Percentiles rank a stretch among this genome's conserved stretches.
Evolutionary conservation across 2,888 invertebrate genomes (phyloP).

Genomic region (Mythimna ferrago): DNA sequence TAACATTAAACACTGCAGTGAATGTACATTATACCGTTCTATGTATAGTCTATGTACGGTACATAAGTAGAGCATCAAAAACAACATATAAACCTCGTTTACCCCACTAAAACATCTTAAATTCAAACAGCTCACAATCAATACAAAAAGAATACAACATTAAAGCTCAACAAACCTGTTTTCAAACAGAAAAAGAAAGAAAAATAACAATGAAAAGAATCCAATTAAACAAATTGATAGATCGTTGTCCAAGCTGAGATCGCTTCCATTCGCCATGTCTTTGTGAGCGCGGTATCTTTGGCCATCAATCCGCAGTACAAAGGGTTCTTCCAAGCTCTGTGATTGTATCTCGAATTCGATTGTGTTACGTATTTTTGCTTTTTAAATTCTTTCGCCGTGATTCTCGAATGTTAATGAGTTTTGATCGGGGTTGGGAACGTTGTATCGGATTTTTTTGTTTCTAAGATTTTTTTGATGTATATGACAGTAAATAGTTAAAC

Average conservation of each 20-base stretch:
- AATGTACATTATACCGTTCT: too few relatives aligned
- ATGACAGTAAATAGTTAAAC: neutral
- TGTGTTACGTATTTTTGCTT: constrained; percentile 56
- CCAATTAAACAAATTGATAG: constrained; percentile 89
- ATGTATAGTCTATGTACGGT: too few relatives aligned
- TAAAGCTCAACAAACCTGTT: constrained; percentile 82
- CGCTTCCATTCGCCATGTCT: constrained; percentile 70
- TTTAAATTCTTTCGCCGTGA: constrained; percentile 43
- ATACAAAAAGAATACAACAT: constrained; percentile 77
- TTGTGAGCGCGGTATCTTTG: constrained; percentile 84
- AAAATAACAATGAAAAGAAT: constrained; percentile 85
- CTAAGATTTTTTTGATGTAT: neutral
- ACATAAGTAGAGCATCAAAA: too few relatives aligned
- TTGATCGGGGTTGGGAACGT: constrained; percentile 29
- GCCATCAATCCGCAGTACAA: constrained; percentile 79
- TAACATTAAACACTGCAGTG: too few relatives aligned
- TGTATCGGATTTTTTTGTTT: neutral
- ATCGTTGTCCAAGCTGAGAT: constrained; percentile 75
- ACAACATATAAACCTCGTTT: neutral
- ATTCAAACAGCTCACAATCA: constrained; percentile 26
- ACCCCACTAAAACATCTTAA: neutral
- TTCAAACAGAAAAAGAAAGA: constrained; percentile 76
- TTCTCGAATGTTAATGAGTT: constrained; percentile 58
- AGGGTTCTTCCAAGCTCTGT: constrained; percentile 76
- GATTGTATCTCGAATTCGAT: constrained; percentile 72